Evolutionary conservation across 2,113 vertebrate genomes (phyloP).

Genomic region (Mustelus asterias): DNA sequence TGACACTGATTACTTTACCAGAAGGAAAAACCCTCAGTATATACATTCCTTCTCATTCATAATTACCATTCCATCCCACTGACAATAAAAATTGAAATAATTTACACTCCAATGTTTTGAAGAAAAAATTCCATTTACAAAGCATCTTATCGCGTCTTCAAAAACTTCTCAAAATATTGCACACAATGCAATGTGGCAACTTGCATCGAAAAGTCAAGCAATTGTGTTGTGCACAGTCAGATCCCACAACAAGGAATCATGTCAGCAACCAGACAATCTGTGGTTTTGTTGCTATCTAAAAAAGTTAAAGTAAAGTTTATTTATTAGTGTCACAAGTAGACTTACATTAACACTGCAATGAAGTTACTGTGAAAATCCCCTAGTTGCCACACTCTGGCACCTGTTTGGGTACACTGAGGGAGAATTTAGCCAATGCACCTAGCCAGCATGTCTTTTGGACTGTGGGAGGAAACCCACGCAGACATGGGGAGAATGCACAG

Average conservation of each 20-base stretch:
- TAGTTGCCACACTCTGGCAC: too few relatives aligned
- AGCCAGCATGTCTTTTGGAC: too few relatives aligned
- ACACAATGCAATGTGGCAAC: neutral
- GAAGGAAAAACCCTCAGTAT: neutral
- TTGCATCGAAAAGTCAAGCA: neutral
- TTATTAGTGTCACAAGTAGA: too few relatives aligned
- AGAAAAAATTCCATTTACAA: neutral
- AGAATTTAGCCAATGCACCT: too few relatives aligned
- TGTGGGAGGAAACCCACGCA: too few relatives aligned
- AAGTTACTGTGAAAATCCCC: too few relatives aligned
- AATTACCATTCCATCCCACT: neutral
- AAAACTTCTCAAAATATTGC: neutral
- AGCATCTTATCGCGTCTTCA: neutral
- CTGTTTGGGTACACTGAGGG: too few relatives aligned
- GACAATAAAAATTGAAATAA: constrained; percentile 6
- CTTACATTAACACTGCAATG: too few relatives aligned
- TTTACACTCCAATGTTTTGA: constrained; percentile 16
- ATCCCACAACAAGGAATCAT: neutral
- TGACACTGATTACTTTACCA: neutral
- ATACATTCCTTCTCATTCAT: neutral
- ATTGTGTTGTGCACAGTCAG: neutral
- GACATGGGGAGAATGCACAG: too few relatives aligned
- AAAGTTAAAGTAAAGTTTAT: too few relatives aligned
- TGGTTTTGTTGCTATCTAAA: neutral
- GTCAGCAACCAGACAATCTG: neutral